Base-by-base conservation (phyloP, 2,113 vertebrate species). In the Chloroceryle aenea region DNA sequence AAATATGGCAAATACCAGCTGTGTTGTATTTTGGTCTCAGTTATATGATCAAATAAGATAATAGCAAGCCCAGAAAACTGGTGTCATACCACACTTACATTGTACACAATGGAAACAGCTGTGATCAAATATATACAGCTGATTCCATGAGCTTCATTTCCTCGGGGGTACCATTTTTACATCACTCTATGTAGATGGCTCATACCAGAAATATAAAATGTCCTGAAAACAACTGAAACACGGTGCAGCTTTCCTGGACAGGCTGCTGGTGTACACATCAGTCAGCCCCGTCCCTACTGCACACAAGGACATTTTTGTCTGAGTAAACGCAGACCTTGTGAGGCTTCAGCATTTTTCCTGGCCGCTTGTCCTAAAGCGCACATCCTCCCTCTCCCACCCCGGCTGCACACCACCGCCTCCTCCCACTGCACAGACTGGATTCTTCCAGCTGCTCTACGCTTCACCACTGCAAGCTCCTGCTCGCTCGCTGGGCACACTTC, bases 381-480 rank as follows among this genome's bases (percentile, higher is more conserved):
- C 27, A 21, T 25, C 40, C 58, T 30, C 71, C 30, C 30, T 6
- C 64, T 29, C 11, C 63, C 43, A 5, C 61, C 27, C 7, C 1
- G 21, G 47, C 53, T 40, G 6, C 1, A 3, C 19, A 0, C 43
- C 4, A 40, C 38, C 66, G 5, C 7, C 27, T 21, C 55, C 34
- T 10, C 11, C 25, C 58, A 2, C 4, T 5, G 16, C 50, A 25
- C 50, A 26, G 77, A 14, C 48, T 0, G 18, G 45, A 27, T 6
- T 2, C 76, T 9, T 4, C 48, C 42, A 45, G 68, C 62, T 26
- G 0, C 0, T 9, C 56, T 6, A 29, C 58, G 0, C 47, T 13
- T 12, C 32, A 6, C 34, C 56, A 6, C 0, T 5, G 29, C 50
- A 12, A 43, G 26, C 9, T 4, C 53, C 15, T 42, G 53, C 66